A percentile compares a stretch with the other conserved stretches of the same genome.
These are phyloP conservation scores for Delia radicum DNA, from an alignment of 1,140 invertebrate genomes.

Conservation along the genomic window DNA sequence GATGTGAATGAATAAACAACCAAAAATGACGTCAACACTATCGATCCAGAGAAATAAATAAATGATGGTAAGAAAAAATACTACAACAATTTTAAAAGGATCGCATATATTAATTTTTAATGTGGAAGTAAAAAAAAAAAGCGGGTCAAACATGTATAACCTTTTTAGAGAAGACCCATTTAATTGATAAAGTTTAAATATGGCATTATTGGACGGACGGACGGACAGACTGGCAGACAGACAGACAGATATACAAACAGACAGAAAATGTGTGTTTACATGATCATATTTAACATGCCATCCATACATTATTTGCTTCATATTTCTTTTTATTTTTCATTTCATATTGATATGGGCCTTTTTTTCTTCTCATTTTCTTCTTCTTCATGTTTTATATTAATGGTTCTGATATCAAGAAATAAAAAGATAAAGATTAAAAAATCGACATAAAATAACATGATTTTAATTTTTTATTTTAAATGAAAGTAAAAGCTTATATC, in stretches of 20 bases:
- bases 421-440: neutral
- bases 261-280: neutral
- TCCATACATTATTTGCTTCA: neutral
- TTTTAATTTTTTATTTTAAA: neutral
- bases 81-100: neutral
- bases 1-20: neutral
- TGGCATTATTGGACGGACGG: neutral
- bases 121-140: neutral
- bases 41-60: conserved; percentile 4
- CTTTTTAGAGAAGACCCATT: conserved; percentile 23
- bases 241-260: neutral
- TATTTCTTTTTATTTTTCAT: neutral
- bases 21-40: conserved; percentile 9
- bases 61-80: neutral
- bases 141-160: conserved; percentile 19
- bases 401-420: neutral
- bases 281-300: neutral
- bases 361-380: neutral
- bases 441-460: neutral
- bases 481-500: neutral
- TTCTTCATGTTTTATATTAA: neutral
- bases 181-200: conserved; percentile 11
- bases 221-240: neutral
- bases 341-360: neutral
- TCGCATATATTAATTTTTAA: neutral